These are phyloP conservation scores for Teleiodes luculella DNA, from an alignment of 2,888 invertebrate genomes.

Conservation along the genomic window DNA sequence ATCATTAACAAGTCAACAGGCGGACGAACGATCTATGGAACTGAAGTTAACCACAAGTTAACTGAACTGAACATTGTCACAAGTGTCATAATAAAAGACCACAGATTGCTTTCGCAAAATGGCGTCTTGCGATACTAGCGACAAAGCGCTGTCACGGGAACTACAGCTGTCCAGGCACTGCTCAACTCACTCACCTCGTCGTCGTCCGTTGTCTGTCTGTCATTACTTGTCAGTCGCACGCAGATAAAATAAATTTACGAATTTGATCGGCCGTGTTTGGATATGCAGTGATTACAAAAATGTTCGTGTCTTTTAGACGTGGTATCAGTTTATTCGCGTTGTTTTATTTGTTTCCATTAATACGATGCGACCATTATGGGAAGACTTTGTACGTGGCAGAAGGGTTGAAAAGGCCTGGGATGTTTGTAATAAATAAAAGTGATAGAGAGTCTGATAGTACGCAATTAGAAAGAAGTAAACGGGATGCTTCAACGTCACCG, in stretches of 20 bases:
- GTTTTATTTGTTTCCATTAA: conserved; percentile 50
- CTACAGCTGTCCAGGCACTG: too few relatives aligned
- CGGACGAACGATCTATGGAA: too few relatives aligned
- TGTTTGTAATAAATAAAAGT: conserved; percentile 52
- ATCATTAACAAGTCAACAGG: too few relatives aligned
- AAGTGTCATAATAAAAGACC: too few relatives aligned
- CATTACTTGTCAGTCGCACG: too few relatives aligned
- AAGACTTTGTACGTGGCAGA: conserved; percentile 60
- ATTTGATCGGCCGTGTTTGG: conserved; percentile 45
- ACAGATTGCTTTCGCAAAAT: too few relatives aligned
- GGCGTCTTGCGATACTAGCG: too few relatives aligned
- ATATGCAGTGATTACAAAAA: conserved; percentile 70
- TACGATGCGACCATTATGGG: conserved; percentile 49
- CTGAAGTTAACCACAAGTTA: too few relatives aligned
- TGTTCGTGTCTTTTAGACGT: conserved; percentile 61
- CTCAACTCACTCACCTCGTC: conserved; percentile 16
- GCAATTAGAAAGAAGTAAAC: conserved; percentile 55
- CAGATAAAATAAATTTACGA: conserved; percentile 47
- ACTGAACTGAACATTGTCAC: too few relatives aligned
- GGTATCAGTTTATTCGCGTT: conserved; percentile 48
- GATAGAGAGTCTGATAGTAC: conserved; percentile 32
- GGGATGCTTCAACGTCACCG: conserved; percentile 53
- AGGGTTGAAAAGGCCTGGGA: too few relatives aligned
- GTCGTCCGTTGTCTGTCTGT: not conserved
- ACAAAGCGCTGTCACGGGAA: too few relatives aligned